Evolutionary conservation across 2,113 vertebrate species (phyloP).

Genomic region (Pagrus major): DNA sequence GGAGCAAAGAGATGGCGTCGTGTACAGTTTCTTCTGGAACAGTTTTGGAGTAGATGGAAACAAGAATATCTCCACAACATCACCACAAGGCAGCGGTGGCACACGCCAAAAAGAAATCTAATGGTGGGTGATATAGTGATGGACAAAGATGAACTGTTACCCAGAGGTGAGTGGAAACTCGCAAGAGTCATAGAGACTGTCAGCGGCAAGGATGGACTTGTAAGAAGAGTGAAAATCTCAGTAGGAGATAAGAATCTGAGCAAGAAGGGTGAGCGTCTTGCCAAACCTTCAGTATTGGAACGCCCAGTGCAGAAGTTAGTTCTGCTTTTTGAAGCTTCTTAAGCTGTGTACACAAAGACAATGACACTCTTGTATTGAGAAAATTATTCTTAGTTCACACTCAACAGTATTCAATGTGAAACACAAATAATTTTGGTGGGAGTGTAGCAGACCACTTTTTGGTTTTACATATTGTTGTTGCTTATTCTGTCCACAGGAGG

Average conservation of each 20-base stretch:
- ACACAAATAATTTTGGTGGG: background rate
- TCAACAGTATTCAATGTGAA: background rate
- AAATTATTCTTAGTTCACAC: background rate
- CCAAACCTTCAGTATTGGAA: background rate
- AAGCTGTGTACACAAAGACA: too few relatives aligned
- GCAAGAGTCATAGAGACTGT: background rate
- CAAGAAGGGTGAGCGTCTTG: background rate
- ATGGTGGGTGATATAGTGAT: background rate
- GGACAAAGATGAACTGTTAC: background rate
- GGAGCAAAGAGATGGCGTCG: background rate
- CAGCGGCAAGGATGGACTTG: background rate
- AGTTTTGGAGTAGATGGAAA: background rate
- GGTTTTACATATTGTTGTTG: too few relatives aligned
- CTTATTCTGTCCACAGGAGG: too few relatives aligned
- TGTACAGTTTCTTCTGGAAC: background rate
- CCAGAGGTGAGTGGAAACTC: background rate
- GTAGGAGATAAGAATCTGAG: background rate
- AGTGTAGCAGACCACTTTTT: too few relatives aligned
- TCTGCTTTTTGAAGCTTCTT: background rate
- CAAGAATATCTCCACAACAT: background rate
- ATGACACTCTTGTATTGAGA: too few relatives aligned
- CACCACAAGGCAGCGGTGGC: background rate
- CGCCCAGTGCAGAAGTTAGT: background rate
- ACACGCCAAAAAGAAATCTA: background rate
- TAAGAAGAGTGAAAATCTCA: background rate